Conservation (phyloP, 2,888 invertebrate genomes). For the Mellilla xanthometata region DNA sequence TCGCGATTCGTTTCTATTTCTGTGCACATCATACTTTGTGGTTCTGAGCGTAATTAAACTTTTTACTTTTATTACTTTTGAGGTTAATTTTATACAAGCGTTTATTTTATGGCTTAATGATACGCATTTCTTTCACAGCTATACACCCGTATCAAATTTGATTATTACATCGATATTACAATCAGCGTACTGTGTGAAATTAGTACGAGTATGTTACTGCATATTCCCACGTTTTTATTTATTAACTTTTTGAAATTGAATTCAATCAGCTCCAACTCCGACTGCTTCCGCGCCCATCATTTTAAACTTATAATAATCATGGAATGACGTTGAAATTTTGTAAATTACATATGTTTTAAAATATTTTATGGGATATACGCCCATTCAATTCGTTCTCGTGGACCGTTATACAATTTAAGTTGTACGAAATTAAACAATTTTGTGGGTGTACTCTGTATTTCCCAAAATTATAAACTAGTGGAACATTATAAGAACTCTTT, state of each 20-base stretch:
- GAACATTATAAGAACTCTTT: no score
- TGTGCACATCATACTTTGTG: constrained; percentile 58
- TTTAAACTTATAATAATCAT: constrained; percentile 37
- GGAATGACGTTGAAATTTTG: constrained; percentile 40
- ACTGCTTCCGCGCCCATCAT: constrained; percentile 32
- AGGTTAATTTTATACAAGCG: constrained; percentile 41
- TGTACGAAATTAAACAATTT: constrained; percentile 6
- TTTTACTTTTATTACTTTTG: constrained; percentile 53
- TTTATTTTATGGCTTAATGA: constrained; percentile 54
- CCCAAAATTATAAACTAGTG: no score
- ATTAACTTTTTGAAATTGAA: constrained; percentile 15
- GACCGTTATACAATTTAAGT: constrained; percentile 20
- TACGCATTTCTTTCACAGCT: constrained; percentile 34
- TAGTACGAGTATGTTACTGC: no score
- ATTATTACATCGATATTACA: neutral
- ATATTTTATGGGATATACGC: constrained; percentile 14
- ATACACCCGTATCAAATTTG: constrained; percentile 1
- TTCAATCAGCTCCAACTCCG: constrained; percentile 25
- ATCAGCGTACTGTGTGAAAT: no score
- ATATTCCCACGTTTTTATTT: constrained; percentile 16
- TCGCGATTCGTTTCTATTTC: constrained; percentile 66
- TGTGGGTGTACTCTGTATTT: no score
- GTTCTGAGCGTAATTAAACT: constrained; percentile 60
- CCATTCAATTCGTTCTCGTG: constrained; percentile 3
- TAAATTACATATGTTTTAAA: constrained; percentile 20